Base-by-base conservation (phyloP, 2,888 invertebrate genomes). In the Perizoma affinitatum region DNA sequence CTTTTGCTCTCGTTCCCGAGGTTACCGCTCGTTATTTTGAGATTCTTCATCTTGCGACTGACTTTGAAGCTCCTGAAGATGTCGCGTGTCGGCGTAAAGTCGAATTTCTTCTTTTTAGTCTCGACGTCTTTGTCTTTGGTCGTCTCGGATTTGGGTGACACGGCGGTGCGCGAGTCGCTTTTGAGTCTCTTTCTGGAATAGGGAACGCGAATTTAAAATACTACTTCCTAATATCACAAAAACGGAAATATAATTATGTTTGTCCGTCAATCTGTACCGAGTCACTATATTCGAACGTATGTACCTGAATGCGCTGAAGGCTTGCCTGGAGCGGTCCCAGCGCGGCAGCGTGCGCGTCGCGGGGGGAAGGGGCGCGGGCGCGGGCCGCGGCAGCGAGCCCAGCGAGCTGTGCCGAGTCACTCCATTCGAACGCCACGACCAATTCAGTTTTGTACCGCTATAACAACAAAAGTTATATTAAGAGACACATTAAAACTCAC, bases 11-110 rank as follows among this genome's bases (percentile, higher is more conserved):
- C 90, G 50, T 89, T 90, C 35, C 75, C 61, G 1, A 89, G 77
- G 6, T 69, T 72, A 4, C 80, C 76, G 33, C 75, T 41, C 0
- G 83, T 74, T 43, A 87, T 85, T 58, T 90, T 91, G 0, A 87
- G 68, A 54, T 84, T 84, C 58, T 88, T 89, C 86, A 86, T 87
- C 64, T 90, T 90, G 54, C 87, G 80, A 51, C 86, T 85, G 45
- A 88, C 90, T 63, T 87, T 87, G 79, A 91, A 92, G 68, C 87
- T 92, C 66, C 86, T 90, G 79, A 93, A 91, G 41, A 92, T 87
- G 67, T 92, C 90, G 0, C 87, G 79, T 0, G 90, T 83, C 1
- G 93, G 92, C 0, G 93, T 82, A 80, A 92, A 90, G 77, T 92
- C 92, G 75, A 93, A 93, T 47, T 85, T 85, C 71, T 92, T 92